A percentile compares a stretch with the other conserved stretches of the same genome.
These are phyloP conservation scores for Pipistrellus pipistrellus DNA, from an alignment of 2,797 vertebrate genomes.

Conservation along the genomic window DNA sequence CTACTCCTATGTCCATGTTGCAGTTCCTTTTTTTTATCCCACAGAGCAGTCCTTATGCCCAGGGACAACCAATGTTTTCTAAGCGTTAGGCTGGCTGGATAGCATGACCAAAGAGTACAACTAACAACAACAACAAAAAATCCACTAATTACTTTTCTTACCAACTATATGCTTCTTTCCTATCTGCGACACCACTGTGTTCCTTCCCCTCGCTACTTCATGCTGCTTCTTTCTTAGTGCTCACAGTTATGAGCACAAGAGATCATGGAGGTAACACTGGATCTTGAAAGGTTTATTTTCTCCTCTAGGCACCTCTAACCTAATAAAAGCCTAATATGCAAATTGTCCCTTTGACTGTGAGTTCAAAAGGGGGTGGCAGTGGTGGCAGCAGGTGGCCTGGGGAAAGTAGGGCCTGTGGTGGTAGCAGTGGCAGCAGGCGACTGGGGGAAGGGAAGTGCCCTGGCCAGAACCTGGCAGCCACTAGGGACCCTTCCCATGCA, in stretches of 20 bases:
- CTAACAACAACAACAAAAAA: too few relatives aligned
- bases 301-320: not conserved
- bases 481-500: too few relatives aligned
- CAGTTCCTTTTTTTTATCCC: not conserved
- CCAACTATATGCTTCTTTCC: not conserved
- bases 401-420: too few relatives aligned
- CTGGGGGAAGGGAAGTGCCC: too few relatives aligned
- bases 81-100: rapidly evolving
- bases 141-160: not conserved
- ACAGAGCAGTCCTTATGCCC: not conserved
- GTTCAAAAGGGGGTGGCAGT: too few relatives aligned
- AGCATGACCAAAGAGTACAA: not conserved
- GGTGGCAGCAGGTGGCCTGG: too few relatives aligned
- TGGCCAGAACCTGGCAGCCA: too few relatives aligned
- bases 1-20: not conserved
- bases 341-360: too few relatives aligned
- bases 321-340: too few relatives aligned
- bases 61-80: not conserved
- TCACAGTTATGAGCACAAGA: not conserved
- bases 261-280: not conserved
- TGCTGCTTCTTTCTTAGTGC: not conserved
- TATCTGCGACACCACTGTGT: not conserved
- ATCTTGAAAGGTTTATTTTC: not conserved
- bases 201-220: rapidly evolving
- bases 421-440: too few relatives aligned